phyloP scores from a whole-genome alignment of 2,888 invertebrate species.

The Athetis lepigone region DNA sequence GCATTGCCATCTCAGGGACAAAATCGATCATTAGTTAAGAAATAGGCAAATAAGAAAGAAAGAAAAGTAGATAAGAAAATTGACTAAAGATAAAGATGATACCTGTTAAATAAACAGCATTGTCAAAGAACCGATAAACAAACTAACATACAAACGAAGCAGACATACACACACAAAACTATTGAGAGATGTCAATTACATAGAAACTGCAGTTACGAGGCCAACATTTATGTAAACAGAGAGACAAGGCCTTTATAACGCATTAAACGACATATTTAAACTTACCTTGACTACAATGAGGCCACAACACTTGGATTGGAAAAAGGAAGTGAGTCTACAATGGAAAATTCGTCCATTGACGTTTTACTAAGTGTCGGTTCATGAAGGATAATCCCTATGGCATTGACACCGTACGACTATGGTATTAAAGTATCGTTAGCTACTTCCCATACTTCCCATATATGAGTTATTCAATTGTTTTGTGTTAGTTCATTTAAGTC shows the following conservation, averaged over 20 bases:
- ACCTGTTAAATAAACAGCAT: too few species aligned
- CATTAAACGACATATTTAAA: slow-evolving; percentile 78
- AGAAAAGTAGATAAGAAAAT: too few species aligned
- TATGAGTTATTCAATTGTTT: slow-evolving; percentile 44
- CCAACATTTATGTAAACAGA: slow-evolving; percentile 81
- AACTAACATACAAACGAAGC: neutral
- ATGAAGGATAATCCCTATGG: slow-evolving; percentile 60
- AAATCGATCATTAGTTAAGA: too few species aligned
- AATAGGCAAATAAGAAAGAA: too few species aligned
- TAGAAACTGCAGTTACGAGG: slow-evolving; percentile 75
- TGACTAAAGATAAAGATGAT: too few species aligned
- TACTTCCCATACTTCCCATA: slow-evolving; percentile 45
- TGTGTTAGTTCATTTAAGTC: slow-evolving; percentile 10
- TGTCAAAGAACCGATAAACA: neutral
- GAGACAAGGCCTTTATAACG: slow-evolving; percentile 80
- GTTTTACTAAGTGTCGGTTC: slow-evolving; percentile 68
- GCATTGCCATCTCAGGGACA: too few species aligned
- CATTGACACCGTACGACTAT: slow-evolving; percentile 55
- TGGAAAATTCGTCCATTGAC: slow-evolving; percentile 77
- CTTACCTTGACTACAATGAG: slow-evolving; percentile 83
- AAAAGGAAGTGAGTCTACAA: slow-evolving; percentile 82
- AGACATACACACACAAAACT: slow-evolving; percentile 32
- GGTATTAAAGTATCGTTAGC: slow-evolving; percentile 56
- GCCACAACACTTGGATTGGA: slow-evolving; percentile 70
- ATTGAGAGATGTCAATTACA: slow-evolving; percentile 69